Percentiles rank a stretch among this genome's conserved stretches.
phyloP scores from a whole-genome alignment of 2,797 vertebrate species.

The Natrix natrix region DNA sequence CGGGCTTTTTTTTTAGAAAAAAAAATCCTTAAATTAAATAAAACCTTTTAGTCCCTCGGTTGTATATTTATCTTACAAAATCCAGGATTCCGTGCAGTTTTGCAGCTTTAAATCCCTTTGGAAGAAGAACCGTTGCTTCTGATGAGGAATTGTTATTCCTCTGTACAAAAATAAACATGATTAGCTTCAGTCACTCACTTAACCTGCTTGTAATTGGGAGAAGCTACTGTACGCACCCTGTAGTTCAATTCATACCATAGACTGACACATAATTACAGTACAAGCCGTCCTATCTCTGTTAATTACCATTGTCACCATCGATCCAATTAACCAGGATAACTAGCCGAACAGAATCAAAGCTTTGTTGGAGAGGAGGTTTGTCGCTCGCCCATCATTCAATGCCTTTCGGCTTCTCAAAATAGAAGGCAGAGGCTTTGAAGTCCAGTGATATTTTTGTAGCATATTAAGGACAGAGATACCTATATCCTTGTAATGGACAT shows the following conservation, averaged over 20 bases:
- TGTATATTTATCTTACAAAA: conserved; percentile 60
- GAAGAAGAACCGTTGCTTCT: conserved; percentile 62
- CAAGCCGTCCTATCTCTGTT: conserved; percentile 76
- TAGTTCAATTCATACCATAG: conserved; percentile 63
- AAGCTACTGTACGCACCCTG: conserved; percentile 68
- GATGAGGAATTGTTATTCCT: conserved; percentile 67
- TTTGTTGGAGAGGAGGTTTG: conserved; percentile 51
- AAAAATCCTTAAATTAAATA: conserved; percentile 3
- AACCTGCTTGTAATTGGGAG: conserved; percentile 65
- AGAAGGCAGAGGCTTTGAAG: conserved; percentile 37
- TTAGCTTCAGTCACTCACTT: conserved; percentile 71
- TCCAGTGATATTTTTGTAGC: conserved; percentile 10
- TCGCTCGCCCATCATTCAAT: conserved; percentile 13
- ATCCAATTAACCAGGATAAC: conserved; percentile 84
- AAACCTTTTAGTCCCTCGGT: conserved; percentile 28
- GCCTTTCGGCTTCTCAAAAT: conserved; percentile 52
- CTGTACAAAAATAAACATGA: conserved; percentile 68
- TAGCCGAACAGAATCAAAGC: conserved; percentile 72
- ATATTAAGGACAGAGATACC: not conserved
- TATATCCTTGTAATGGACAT: not conserved
- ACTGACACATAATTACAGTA: conserved; percentile 80
- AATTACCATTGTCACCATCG: conserved; percentile 82
- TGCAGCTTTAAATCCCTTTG: conserved; percentile 56
- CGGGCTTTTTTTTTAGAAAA: not conserved
- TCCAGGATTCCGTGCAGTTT: conserved; percentile 36